phyloP scores from a whole-genome alignment of 2,797 vertebrate genomes.

The Pitangus sulphuratus region DNA sequence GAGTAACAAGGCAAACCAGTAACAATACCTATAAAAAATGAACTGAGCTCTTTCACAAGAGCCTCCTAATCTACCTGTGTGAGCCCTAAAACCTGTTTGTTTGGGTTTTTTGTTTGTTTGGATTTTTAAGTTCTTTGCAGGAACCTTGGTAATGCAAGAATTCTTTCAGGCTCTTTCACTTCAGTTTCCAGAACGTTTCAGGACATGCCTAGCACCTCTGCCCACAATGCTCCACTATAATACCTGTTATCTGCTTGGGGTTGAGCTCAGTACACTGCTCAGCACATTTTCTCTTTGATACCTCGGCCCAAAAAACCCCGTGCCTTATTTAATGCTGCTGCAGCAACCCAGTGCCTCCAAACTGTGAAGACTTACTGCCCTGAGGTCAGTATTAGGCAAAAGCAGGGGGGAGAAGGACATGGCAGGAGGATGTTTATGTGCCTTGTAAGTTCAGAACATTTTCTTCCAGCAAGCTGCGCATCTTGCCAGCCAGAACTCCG shows the following conservation, averaged over 20 bases:
- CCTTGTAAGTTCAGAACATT: conserved; percentile 15
- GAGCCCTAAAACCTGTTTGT: not conserved
- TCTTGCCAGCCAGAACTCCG: not conserved
- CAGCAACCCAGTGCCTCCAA: not conserved
- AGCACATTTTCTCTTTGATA: not conserved
- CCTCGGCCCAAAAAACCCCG: accelerated
- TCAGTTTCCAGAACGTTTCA: not conserved
- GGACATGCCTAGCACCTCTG: not conserved
- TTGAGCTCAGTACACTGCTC: not conserved
- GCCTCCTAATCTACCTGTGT: not conserved
- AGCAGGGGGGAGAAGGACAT: accelerated
- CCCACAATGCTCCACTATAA: not conserved
- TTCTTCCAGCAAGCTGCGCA: not conserved
- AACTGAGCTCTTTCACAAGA: not conserved
- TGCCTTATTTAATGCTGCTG: not conserved
- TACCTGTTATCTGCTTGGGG: not conserved
- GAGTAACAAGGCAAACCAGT: not conserved
- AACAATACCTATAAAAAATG: not conserved
- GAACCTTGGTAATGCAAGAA: not conserved
- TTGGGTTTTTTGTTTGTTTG: not conserved
- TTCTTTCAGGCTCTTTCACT: not conserved
- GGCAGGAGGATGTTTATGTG: not conserved
- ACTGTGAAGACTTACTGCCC: not conserved
- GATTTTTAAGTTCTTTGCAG: not conserved
- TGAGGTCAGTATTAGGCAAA: not conserved